Evolutionary conservation across 2,888 invertebrate species (phyloP), one percentile per base, ranked within the genome.

Genomic region (Venusia cambrica): DNA sequence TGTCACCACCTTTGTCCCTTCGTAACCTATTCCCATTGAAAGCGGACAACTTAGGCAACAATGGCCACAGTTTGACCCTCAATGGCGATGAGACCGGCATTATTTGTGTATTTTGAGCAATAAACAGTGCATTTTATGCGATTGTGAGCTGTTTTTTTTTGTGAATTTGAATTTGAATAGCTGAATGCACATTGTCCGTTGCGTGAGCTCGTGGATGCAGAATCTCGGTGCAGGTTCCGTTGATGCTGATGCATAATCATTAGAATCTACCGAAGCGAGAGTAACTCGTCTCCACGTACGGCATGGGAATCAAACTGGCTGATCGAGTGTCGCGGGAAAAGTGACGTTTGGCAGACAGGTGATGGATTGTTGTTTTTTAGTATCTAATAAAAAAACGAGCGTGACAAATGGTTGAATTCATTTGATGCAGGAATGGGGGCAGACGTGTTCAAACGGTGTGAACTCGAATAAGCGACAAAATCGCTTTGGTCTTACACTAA

Each of bases 61-160:
- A 87, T 73, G 57, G 65, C 44, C 57, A 67, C 71, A 72, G 73
- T 83, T 84, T 81, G 81, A 83, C 84, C 87, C 80, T 79, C 79
- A 77, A 78, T 64, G 65, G 67, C 58, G 62, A 73, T 66, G 68
- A 69, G 75, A 74, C 70, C 67, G 67, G 69, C 68, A 66, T 66
- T 85, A 83, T 87, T 87, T 87, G 85, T 84, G 84, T 87, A 81
- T 80, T 84, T 87, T 85, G 67, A 78, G 85, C 76, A 85, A 87
- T 87, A 87, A 87, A 87, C 87, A 87, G 83, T 76, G 78, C 77
- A 69, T 84, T 85, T 85, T 84, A 85, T 83, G 81, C 75, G 79
- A 80, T 81, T 80, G 78, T 81, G 62, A 69, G 66, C 58, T 62
- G 62, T 62, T 71, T 73, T 67, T n/a, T n/a, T 72, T 71, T 61